Evolutionary conservation across 2,888 invertebrate genomes (phyloP).

Genomic region (Acrobeloides nanus): DNA sequence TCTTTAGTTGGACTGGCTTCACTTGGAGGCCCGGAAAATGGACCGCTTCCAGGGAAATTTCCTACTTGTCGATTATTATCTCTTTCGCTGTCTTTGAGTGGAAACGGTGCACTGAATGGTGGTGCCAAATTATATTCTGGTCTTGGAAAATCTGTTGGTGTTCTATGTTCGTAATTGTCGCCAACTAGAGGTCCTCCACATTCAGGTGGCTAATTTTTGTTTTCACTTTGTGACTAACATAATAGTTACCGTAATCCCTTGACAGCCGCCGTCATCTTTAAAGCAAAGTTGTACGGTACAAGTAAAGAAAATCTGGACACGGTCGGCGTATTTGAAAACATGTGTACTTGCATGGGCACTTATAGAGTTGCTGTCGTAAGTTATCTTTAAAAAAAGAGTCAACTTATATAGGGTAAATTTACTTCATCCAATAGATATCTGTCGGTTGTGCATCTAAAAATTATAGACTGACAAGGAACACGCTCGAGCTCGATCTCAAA

Average conservation of each 20-base stretch:
- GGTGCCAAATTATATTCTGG: too few species aligned
- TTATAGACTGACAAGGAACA: slow-evolving; percentile 1
- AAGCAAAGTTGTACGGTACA: slow-evolving; percentile 54
- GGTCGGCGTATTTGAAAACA: slow-evolving; percentile 53
- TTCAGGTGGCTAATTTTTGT: slow-evolving; percentile 17
- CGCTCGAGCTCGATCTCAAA: too few species aligned
- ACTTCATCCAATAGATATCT: slow-evolving; percentile 37
- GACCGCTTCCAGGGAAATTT: too few species aligned
- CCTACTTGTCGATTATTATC: too few species aligned
- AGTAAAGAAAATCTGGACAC: slow-evolving; percentile 51
- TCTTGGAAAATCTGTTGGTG: too few species aligned
- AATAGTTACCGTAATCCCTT: slow-evolving; percentile 45
- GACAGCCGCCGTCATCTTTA: slow-evolving; percentile 52
- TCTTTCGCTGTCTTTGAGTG: neutral
- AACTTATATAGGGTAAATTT: too few species aligned
- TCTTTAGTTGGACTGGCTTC: too few species aligned
- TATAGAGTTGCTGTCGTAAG: slow-evolving; percentile 25
- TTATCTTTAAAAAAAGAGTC: too few species aligned
- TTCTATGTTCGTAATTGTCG: neutral
- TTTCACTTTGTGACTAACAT: neutral
- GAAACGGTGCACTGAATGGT: neutral
- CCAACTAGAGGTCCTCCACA: slow-evolving; percentile 12
- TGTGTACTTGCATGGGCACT: slow-evolving; percentile 35
- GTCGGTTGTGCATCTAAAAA: slow-evolving; percentile 44
- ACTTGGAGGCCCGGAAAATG: too few species aligned